phyloP scores from a whole-genome alignment of 2,113 vertebrate genomes.

The Ctenomys sociabilis region DNA sequence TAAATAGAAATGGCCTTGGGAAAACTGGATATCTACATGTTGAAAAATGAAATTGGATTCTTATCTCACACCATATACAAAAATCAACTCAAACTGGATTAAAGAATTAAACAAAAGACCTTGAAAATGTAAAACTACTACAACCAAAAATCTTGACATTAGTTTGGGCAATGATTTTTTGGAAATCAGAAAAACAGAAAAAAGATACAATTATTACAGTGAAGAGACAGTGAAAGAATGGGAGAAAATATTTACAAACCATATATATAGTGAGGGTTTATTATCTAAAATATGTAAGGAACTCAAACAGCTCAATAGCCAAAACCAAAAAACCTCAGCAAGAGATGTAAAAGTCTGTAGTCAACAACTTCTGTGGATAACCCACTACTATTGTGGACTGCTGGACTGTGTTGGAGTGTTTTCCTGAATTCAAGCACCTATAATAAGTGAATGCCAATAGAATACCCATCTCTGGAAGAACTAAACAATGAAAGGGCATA shows the following conservation, averaged over 20 bases:
- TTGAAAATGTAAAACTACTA: background rate
- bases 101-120: background rate
- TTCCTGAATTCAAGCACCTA: too few species aligned
- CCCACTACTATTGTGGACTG: too few species aligned
- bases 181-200: background rate
- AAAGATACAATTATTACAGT: background rate
- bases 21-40: background rate
- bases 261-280: background rate
- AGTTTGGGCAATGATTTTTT: background rate
- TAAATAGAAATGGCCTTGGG: too few species aligned
- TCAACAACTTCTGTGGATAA: too few species aligned
- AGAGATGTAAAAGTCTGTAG: too few species aligned
- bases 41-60: background rate
- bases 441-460: too few species aligned
- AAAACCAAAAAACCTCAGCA: background rate
- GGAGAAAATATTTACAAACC: background rate
- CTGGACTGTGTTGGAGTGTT: too few species aligned
- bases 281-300: background rate
- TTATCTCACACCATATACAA: background rate
- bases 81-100: background rate
- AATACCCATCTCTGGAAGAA: too few species aligned
- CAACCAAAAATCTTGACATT: background rate
- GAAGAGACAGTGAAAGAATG: background rate
- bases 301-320: background rate
- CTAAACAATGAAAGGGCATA: too few species aligned